Percentiles rank a stretch among this genome's conserved stretches.
phyloP scores from a whole-genome alignment of 1,140 invertebrate species.

The Oryctes rhinoceros region DNA sequence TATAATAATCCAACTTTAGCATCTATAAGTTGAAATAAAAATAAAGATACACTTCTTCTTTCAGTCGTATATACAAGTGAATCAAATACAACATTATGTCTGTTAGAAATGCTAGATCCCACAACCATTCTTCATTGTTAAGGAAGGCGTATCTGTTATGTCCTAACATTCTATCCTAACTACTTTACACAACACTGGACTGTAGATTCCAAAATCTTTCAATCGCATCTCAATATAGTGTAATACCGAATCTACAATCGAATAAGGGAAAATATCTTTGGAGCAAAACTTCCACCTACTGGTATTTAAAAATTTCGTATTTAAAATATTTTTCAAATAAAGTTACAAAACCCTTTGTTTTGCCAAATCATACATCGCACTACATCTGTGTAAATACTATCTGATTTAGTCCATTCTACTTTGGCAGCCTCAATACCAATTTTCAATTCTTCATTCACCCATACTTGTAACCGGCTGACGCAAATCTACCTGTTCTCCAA shows the following conservation, averaged over 20 bases:
- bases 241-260: background rate
- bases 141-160: too few relatives aligned
- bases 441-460: background rate
- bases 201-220: constrained; percentile 27
- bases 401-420: background rate
- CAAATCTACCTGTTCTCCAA: background rate
- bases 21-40: too few relatives aligned
- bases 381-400: constrained; percentile 18
- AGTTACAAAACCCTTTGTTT: background rate
- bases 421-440: background rate
- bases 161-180: background rate
- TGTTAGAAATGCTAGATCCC: constrained; percentile 24
- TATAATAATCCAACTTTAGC: too few relatives aligned
- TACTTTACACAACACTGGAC: background rate
- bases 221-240: background rate
- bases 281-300: background rate
- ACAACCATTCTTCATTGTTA: constrained; percentile 17
- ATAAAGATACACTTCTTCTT: too few relatives aligned
- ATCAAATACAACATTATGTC: constrained; percentile 3
- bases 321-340: background rate
- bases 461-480: background rate
- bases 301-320: background rate
- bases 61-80: too few relatives aligned
- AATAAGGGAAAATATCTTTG: background rate
- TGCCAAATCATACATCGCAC: background rate